phyloP scores from a whole-genome alignment of 1,140 invertebrate species.

The Zaprionus inermis region DNA sequence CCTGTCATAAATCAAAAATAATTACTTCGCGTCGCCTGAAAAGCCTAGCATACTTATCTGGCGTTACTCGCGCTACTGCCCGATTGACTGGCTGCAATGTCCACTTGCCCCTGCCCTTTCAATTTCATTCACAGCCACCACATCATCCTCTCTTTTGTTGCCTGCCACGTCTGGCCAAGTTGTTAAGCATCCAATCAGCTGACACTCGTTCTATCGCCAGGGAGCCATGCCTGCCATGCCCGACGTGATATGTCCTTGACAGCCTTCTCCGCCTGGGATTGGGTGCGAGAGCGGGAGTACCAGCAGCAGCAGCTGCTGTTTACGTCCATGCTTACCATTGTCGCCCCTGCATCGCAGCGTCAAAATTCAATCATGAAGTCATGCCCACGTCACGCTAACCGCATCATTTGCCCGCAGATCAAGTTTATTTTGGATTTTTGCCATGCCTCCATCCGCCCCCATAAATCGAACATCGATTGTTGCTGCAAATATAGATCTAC shows the following conservation, averaged over 20 bases:
- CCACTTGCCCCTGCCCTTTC: background rate
- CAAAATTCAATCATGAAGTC: constrained; percentile 46
- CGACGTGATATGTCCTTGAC: constrained; percentile 27
- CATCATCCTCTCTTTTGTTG: too few relatives aligned
- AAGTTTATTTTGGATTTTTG: too few relatives aligned
- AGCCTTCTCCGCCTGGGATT: background rate
- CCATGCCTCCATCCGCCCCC: too few relatives aligned
- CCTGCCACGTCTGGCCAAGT: background rate
- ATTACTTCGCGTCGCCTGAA: constrained; percentile 62
- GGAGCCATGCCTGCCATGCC: background rate
- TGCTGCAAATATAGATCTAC: too few relatives aligned
- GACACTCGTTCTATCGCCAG: constrained; percentile 9
- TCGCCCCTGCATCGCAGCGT: constrained; percentile 15
- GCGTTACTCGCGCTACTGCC: background rate
- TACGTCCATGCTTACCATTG: background rate
- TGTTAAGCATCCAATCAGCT: constrained; percentile 49
- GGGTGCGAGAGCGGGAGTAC: background rate
- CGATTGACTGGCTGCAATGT: constrained; percentile 36
- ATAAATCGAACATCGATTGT: too few relatives aligned
- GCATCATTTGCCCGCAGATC: constrained; percentile 3
- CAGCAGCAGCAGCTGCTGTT: constrained; percentile 11
- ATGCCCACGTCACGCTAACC: constrained; percentile 19
- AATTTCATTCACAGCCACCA: background rate
- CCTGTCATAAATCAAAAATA: constrained; percentile 79
- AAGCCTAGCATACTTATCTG: constrained; percentile 56